Evolutionary conservation across 2,113 vertebrate genomes (phyloP).

Genomic region (Odontesthes bonariensis): DNA sequence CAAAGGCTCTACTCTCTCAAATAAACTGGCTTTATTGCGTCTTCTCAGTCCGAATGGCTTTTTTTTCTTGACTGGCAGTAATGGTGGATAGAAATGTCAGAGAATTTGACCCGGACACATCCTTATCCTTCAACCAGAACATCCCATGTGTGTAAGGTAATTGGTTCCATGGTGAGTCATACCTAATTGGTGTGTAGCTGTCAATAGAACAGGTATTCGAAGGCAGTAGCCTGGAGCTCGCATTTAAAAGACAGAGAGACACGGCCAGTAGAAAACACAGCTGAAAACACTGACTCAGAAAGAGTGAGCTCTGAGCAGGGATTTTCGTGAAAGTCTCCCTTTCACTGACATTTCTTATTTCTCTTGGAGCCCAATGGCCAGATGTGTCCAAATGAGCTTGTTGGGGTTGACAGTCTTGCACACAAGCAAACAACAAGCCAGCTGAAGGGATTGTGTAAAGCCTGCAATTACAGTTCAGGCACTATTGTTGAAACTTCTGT

Average conservation of each 20-base stretch:
- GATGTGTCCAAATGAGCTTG: constrained; percentile 60
- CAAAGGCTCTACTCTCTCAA: not conserved
- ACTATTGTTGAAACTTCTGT: constrained; percentile 41
- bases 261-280: constrained; percentile 23
- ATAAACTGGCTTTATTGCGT: not conserved
- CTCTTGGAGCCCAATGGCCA: constrained; percentile 36
- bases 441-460: constrained; percentile 49
- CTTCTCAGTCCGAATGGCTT: constrained; percentile 10
- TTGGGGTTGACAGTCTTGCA: constrained; percentile 22
- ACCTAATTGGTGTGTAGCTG: constrained; percentile 72
- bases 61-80: constrained; percentile 47
- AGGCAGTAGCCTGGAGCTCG: constrained; percentile 24
- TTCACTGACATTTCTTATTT: constrained; percentile 37
- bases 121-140: constrained; percentile 55
- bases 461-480: constrained; percentile 40
- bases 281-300: constrained; percentile 8
- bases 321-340: constrained; percentile 39
- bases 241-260: constrained; percentile 35
- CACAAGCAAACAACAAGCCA: constrained; percentile 53
- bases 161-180: constrained; percentile 64
- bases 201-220: constrained; percentile 63
- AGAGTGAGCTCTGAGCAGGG: not conserved
- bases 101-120: constrained; percentile 45
- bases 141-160: constrained; percentile 56
- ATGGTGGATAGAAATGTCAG: constrained; percentile 55